Evolutionary conservation across 2,888 invertebrate species (phyloP).

Genomic region (Plebejus anna): DNA sequence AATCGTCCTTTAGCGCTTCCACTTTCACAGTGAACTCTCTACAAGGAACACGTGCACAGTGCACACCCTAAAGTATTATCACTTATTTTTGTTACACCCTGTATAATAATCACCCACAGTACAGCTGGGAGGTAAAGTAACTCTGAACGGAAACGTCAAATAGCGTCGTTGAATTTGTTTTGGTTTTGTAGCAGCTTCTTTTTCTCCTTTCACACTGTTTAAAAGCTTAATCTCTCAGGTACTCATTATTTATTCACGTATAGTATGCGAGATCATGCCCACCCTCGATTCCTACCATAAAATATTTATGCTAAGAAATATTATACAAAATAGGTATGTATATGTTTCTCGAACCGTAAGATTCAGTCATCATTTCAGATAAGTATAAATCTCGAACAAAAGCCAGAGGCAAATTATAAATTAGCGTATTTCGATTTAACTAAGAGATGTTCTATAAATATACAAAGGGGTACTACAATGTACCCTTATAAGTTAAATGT

Average conservation of each 20-base stretch:
- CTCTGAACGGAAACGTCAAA: too few species aligned
- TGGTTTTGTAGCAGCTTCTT: too few species aligned
- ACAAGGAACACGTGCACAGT: too few species aligned
- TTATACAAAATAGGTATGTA: not conserved
- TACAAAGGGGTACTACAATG: constrained; percentile 56
- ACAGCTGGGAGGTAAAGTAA: too few species aligned
- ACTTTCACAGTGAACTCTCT: too few species aligned
- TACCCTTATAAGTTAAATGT: constrained; percentile 67
- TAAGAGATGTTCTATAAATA: constrained; percentile 48
- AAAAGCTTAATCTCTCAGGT: not conserved
- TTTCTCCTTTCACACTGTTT: not conserved
- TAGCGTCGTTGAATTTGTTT: too few species aligned
- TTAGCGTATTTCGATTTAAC: constrained; percentile 49
- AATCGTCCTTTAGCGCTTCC: too few species aligned
- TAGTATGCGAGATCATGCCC: not conserved
- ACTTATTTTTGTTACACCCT: too few species aligned
- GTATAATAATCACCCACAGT: too few species aligned
- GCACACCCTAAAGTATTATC: too few species aligned
- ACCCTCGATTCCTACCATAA: not conserved
- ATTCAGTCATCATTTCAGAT: constrained; percentile 13
- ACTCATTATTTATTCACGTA: not conserved
- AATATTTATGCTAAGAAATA: not conserved
- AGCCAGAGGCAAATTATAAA: constrained; percentile 40
- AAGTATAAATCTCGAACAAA: constrained; percentile 10
- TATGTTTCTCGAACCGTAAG: not conserved